Evolutionary conservation across 2,113 vertebrate genomes (phyloP).

Genomic region (Engraulis encrasicolus): DNA sequence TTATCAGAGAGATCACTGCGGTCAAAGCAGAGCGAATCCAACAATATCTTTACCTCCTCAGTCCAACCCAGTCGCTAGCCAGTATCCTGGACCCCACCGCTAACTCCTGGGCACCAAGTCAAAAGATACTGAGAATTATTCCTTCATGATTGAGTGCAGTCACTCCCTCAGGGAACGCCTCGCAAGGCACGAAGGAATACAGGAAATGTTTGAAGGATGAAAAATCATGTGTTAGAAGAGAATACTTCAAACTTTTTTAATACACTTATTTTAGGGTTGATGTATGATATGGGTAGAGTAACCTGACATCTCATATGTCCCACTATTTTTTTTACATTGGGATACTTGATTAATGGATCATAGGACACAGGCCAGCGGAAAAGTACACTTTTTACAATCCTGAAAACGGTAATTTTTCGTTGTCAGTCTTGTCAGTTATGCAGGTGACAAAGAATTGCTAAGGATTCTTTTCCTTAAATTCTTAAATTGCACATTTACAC

Average conservation of each 20-base stretch:
- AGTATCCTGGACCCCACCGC: not conserved
- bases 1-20: not conserved
- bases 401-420: no score
- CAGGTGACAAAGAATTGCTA: no score
- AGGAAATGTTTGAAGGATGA: not conserved
- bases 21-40: not conserved
- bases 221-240: not conserved
- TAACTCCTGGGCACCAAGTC: not conserved
- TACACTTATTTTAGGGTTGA: not conserved
- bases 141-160: not conserved
- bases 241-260: not conserved
- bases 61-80: not conserved
- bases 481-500: no score
- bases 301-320: no score
- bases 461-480: no score
- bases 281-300: no score
- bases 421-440: no score
- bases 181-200: not conserved
- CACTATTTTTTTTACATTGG: no score
- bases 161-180: not conserved
- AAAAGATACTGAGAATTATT: slow-evolving; percentile 6
- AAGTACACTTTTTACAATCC: no score
- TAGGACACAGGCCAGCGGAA: no score
- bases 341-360: no score
- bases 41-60: not conserved